These are phyloP conservation scores for Chrysodeixis includens DNA, from an alignment of 2,888 invertebrate species.

Conservation along the genomic window DNA sequence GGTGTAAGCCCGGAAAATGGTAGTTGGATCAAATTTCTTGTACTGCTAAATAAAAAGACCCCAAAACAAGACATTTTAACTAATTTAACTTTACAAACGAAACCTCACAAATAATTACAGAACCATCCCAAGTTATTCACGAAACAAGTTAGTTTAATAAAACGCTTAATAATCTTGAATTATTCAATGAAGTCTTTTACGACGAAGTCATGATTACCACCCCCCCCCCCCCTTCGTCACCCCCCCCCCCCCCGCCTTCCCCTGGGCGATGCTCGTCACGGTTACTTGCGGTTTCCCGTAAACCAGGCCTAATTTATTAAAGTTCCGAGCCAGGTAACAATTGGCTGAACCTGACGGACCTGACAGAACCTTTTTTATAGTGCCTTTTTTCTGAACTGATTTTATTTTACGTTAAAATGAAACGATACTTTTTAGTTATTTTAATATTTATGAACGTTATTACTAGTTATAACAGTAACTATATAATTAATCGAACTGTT, in stretches of 20 bases:
- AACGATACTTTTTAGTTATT: background rate
- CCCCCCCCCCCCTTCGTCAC: slow-evolving; percentile 1
- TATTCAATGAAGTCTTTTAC: slow-evolving; percentile 49
- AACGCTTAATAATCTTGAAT: slow-evolving; percentile 31
- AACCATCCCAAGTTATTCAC: background rate
- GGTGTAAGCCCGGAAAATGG: no score
- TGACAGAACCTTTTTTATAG: slow-evolving; percentile 54
- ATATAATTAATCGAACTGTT: no score
- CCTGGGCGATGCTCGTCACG: slow-evolving; percentile 44
- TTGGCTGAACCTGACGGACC: slow-evolving; percentile 37
- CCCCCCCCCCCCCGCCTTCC: background rate
- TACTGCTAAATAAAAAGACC: no score
- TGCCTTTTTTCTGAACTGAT: slow-evolving; percentile 28
- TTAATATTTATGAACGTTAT: slow-evolving; percentile 12
- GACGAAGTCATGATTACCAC: slow-evolving; percentile 45
- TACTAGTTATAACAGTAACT: no score
- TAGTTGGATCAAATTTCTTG: no score
- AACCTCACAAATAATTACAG: no score
- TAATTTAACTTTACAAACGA: no score
- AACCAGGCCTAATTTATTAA: slow-evolving; percentile 61
- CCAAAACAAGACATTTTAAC: no score
- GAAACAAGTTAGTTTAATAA: slow-evolving; percentile 14
- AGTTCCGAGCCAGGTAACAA: slow-evolving; percentile 45
- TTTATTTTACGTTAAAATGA: slow-evolving; percentile 33
- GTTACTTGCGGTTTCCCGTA: slow-evolving; percentile 63